Evolutionary conservation across 2,888 invertebrate genomes (phyloP).

Genomic region (Spodoptera picta): DNA sequence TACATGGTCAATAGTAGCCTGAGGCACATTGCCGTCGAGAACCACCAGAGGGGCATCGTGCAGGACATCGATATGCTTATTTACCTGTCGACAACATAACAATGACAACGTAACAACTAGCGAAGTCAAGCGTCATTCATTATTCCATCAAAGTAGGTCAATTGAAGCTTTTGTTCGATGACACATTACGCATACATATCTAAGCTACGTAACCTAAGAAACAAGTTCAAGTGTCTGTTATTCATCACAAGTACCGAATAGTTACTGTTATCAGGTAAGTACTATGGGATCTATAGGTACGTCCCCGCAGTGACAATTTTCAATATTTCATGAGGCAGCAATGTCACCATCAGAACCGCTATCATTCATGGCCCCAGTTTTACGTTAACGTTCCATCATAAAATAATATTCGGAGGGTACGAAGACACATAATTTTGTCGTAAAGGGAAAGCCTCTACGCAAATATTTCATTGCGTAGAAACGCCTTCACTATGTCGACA

Average conservation of each 20-base stretch:
- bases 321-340: neutral
- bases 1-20: conserved; percentile 90
- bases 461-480: no score
- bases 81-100: conserved; percentile 83
- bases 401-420: conserved; percentile 5
- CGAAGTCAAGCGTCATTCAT: conserved; percentile 2
- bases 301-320: neutral
- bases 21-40: conserved; percentile 94
- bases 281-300: neutral
- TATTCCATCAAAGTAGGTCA: conserved; percentile 1
- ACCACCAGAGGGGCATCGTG: conserved; percentile 92
- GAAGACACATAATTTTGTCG: neutral
- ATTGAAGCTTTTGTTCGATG: conserved; percentile 19
- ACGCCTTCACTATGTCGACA: no score
- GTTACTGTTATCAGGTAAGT: no score
- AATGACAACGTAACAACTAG: conserved; percentile 2
- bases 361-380: conserved; percentile 1
- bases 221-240: conserved; percentile 10
- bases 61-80: conserved; percentile 88
- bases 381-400: conserved; percentile 8
- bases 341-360: conserved; percentile 5
- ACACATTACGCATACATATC: neutral
- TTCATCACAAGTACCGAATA: conserved; percentile 3
- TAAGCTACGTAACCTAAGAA: neutral
- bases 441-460: neutral